These are phyloP conservation scores for Caenorhabditis afra DNA, from an alignment of 2,888 invertebrate species.

Conservation along the genomic window DNA sequence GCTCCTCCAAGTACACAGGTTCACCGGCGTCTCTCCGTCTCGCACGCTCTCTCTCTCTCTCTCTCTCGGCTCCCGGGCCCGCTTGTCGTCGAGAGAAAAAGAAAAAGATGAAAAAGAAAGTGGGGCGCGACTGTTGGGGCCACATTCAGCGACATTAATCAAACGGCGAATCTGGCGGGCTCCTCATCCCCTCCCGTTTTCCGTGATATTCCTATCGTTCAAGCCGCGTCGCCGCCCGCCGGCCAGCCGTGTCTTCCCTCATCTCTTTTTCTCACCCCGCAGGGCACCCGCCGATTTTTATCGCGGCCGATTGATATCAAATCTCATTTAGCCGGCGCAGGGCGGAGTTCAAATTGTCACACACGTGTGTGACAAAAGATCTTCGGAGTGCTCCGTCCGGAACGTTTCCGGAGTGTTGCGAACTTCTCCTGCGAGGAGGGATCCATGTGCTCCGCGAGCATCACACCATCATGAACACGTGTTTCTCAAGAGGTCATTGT, in stretches of 20 bases:
- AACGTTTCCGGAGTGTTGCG: background rate
- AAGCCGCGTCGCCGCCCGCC: slow-evolving; percentile 36
- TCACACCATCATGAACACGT: slow-evolving; percentile 2
- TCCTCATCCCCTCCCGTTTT: slow-evolving; percentile 49
- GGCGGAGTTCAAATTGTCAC: slow-evolving; percentile 45
- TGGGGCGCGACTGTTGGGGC: slow-evolving; percentile 56
- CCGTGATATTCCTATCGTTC: slow-evolving; percentile 51
- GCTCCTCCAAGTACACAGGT: slow-evolving; percentile 52
- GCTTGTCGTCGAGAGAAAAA: slow-evolving; percentile 25
- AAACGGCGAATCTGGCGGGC: slow-evolving; percentile 55
- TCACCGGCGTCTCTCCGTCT: slow-evolving; percentile 28
- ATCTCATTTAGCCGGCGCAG: slow-evolving; percentile 28
- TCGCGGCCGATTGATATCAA: slow-evolving; percentile 51
- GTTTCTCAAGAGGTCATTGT: slow-evolving; percentile 15
- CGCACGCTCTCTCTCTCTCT: slow-evolving; percentile 18
- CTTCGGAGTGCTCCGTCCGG: background rate
- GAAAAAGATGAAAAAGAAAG: slow-evolving; percentile 40
- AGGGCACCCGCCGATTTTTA: slow-evolving; percentile 43
- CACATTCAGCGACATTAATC: slow-evolving; percentile 64
- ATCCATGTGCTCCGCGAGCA: too few species aligned
- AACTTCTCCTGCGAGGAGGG: too few species aligned
- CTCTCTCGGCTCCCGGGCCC: background rate
- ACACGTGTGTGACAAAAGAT: slow-evolving; percentile 1
- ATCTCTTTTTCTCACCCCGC: slow-evolving; percentile 46
- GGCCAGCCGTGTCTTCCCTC: slow-evolving; percentile 21